Evolutionary conservation across 2,113 vertebrate species (phyloP), one percentile per base, ranked within the genome.

Genomic region (Tapirus terrestris): DNA sequence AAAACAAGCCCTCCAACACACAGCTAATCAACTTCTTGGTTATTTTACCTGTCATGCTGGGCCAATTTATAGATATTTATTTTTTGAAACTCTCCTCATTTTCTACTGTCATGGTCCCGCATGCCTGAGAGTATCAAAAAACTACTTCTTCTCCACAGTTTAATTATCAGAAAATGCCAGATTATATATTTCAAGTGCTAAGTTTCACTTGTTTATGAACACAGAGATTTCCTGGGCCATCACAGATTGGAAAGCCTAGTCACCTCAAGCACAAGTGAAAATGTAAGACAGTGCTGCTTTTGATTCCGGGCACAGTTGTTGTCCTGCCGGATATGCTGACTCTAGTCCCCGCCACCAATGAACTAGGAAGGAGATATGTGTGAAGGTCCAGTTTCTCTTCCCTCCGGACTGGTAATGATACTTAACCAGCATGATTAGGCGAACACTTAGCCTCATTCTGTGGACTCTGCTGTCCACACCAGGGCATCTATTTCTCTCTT

Each of bases 91-190:
- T 70, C 36, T 33, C 7, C 29, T 84, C 13, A 51, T 76, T 51
- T 94, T 11, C 36, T 65, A 16, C 18, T 20, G 27, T 87, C 25
- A 31, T 29, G 56, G 17, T 31, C 45, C 36, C 23, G 51, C 5
- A 79, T 9, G 25, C 33, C 65, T 79, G 13, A 51, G 53, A 85
- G 1, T 14, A 65, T 39, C 27, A 82, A 6, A 51, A n/a, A 31
- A 68, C 6, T 29, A 51, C 60, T 56, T 23, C 45, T 91, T 25
- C 27, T 81, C 45, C 25, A 5, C 76, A 9, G 33, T 76, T 85
- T 89, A 36, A 72, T 96, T 20, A 83, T 58, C 39, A 80, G 87
- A 91, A 88, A 75, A 45, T 29, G 48, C 12, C 21, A 25, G 91
- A 56, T 68, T 56, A 51, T 51, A 27, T n/a, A 21, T 31, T 36